Evolutionary conservation across 2,888 invertebrate genomes (phyloP), one percentile per base, ranked within the genome.

Genomic region (Epistrophe eligans): DNA sequence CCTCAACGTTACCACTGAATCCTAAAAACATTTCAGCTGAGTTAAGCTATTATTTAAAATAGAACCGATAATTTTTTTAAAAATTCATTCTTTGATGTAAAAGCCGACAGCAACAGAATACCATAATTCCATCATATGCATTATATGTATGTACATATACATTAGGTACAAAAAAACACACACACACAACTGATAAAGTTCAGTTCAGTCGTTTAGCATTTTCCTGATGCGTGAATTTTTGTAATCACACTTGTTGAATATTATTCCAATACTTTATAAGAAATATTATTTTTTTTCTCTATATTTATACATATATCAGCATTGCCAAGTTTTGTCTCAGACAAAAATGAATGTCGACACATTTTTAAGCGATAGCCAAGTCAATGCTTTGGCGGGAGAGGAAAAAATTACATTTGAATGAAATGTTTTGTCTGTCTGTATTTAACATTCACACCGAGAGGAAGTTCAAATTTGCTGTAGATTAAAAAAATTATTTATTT

Each of bases 291-390:
- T 35, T 48, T 48, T 32, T n/a, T n/a, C n/a, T 66, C 19, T 50
- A 28, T 38, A 67, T 38, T 67, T 24, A 24, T n/a, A n/a, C n/a
- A n/a, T n/a, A n/a, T 67, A 67, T 67, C 67, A 67, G 19, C 50
- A 11, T 19, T 35, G 1, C 38, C 7, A 19, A 13, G 45, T 35
- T 28, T 11, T 48, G 28, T 48, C 48, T 48, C n/a, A 45, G 15
- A 24, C 24, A 24, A 24, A 2, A 66, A 66, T 43, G 15, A 60
- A 45, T 64, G 43, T 11, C 43, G 43, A 5, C 19, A 43, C 43
- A 45, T 45, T 2, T 24, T 40, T 43, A 13, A 19, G 43, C 28
- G 62, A 62, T 45, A 62, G 43, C 43, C 24, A 10, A 5, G n/a
- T 24, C 11, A 7, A 40, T 19, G 35, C 8, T 35, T 13, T 15